Evolutionary conservation across 2,797 vertebrate species (phyloP), one percentile per base, ranked within the genome.

Genomic region (Notamacropus eugenii): DNA sequence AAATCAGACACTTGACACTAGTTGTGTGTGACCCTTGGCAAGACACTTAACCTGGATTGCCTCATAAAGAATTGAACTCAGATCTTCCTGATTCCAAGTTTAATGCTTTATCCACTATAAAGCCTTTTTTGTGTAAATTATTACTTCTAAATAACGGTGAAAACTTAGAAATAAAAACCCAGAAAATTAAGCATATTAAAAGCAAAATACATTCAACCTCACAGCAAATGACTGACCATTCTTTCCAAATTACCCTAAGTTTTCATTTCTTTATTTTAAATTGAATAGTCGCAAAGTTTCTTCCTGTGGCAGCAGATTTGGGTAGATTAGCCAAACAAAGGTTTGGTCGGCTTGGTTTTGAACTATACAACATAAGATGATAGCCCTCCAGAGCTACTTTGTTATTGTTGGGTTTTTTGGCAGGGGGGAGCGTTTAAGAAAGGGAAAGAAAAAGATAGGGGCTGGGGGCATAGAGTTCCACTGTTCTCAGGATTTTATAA

Each of bases 191-290:
- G 56, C 40, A 28, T 90, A 19, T 87, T 91, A 91, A 55, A 95
- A 67, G 56, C 5, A 55, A 94, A 93, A 82, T 62, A 56, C 52
- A 92, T 34, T 92, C 5, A 16, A 91, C 29, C 14, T 50, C 14
- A 56, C 22, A 54, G 56, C 10, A 13, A 93, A 91, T 90, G 57
- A 56, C 11, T 52, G 92, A 90, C 56, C 4, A 0, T 90, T 58
- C 9, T 46, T n/a, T 91, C 12, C 56, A 87, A 55, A 46, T 46
- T 82, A 22, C 40, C 22, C 40, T 31, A 82, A 40, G 11, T 87
- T 87, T 87, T 92, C 40, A 92, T 52, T 22, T 93, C 34, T 14
- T 52, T 74, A 62, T 92, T 96, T 56, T 57, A 82, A 93, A 96
- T n/a, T 67, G 4, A 95, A 56, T 74, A 16, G 6, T 67, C n/a